Evolutionary conservation across 2,888 invertebrate species (phyloP).

Genomic region (Pollenia griseotomentosa): DNA sequence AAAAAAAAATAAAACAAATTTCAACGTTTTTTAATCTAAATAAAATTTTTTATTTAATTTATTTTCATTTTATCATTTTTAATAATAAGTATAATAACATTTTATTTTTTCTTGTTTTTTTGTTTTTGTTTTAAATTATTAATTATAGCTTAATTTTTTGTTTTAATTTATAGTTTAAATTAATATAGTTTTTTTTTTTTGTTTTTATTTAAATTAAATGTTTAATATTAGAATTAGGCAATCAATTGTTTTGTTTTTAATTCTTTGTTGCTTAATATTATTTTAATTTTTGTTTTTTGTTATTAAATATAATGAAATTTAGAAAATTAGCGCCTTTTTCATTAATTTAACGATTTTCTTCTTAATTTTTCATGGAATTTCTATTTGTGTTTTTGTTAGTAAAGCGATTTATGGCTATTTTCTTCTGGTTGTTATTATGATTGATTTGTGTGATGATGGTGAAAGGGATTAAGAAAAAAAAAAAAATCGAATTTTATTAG

Average conservation of each 20-base stretch:
- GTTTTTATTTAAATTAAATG: constrained; percentile 71
- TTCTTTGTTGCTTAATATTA: constrained; percentile 73
- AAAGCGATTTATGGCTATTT: constrained; percentile 47
- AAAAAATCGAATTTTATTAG: too few species aligned
- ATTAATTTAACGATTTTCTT: constrained; percentile 47
- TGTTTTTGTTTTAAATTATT: constrained; percentile 70
- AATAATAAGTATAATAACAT: constrained; percentile 82
- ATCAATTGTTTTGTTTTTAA: constrained; percentile 75
- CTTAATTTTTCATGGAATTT: constrained; percentile 32
- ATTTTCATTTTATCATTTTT: constrained; percentile 75
- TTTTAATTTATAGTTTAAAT: constrained; percentile 73
- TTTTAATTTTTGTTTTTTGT: constrained; percentile 74
- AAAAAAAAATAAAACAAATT: constrained; percentile 61
- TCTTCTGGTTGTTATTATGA: constrained; percentile 3
- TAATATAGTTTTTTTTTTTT: constrained; percentile 65
- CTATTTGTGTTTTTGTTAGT: constrained; percentile 20
- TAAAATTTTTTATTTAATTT: constrained; percentile 82
- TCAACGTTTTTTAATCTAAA: constrained; percentile 80
- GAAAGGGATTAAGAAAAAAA: background rate
- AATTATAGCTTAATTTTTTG: constrained; percentile 72
- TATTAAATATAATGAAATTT: constrained; percentile 66
- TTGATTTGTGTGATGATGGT: background rate
- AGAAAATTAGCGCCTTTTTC: constrained; percentile 57
- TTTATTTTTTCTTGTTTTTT: constrained; percentile 76
- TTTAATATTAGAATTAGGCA: constrained; percentile 81